phyloP scores from a whole-genome alignment of 2,113 vertebrate species.

The Zapus hudsonius region DNA sequence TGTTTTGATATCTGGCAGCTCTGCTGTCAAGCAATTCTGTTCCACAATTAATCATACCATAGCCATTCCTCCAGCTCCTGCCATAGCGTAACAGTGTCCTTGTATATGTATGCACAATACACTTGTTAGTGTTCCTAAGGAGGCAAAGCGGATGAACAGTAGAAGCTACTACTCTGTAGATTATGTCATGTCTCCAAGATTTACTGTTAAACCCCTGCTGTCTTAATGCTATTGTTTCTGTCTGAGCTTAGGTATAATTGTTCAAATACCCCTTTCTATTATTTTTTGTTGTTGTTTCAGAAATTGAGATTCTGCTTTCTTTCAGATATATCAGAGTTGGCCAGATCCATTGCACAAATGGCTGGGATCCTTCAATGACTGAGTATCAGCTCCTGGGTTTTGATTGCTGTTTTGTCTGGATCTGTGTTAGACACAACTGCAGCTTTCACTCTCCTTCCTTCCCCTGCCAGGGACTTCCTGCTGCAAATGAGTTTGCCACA shows the following conservation, averaged over 20 bases:
- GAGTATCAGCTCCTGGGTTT: conserved; percentile 49
- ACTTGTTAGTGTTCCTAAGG: conserved; percentile 59
- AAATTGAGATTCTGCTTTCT: conserved; percentile 50
- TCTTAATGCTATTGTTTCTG: conserved; percentile 43
- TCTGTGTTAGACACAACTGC: conserved; percentile 6
- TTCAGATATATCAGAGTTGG: conserved; percentile 44
- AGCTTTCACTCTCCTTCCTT: neutral
- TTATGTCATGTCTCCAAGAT: conserved; percentile 32
- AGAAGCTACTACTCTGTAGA: conserved; percentile 58
- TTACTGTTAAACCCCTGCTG: conserved; percentile 42
- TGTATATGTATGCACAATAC: conserved; percentile 36
- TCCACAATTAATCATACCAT: conserved; percentile 74
- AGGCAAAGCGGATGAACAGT: conserved; percentile 61
- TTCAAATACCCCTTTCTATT: conserved; percentile 49
- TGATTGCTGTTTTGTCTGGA: conserved; percentile 51
- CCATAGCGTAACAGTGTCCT: conserved; percentile 44
- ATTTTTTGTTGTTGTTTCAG: neutral
- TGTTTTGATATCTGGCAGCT: conserved; percentile 65
- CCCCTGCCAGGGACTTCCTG: conserved; percentile 34
- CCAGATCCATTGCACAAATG: neutral
- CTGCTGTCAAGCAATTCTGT: conserved; percentile 71
- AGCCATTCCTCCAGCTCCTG: conserved; percentile 63
- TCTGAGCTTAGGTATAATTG: conserved; percentile 34
- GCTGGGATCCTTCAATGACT: conserved; percentile 24
- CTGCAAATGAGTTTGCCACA: conserved; percentile 63